Conservation (phyloP, 2,888 invertebrate species). For the Dynastes tityus region DNA sequence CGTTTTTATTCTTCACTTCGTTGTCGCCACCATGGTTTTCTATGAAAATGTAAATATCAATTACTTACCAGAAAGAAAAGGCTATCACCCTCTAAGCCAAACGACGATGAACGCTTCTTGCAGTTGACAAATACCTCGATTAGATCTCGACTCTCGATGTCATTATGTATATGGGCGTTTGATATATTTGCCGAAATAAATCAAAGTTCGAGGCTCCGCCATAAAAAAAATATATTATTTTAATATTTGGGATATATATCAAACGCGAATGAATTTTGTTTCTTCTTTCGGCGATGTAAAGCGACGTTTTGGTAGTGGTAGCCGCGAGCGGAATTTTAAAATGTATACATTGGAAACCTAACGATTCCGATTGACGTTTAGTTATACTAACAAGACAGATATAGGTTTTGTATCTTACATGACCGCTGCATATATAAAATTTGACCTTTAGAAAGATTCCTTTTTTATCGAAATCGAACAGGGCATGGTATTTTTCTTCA, state of each 20-base stretch:
- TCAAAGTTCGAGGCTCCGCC: conserved; percentile 18
- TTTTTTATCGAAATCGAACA: too few relatives aligned
- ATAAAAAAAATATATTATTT: conserved; percentile 34
- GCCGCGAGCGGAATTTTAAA: conserved; percentile 6
- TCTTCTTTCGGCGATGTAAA: conserved; percentile 12
- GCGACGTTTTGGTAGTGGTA: not conserved
- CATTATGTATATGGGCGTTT: conserved; percentile 32
- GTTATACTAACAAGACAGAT: not conserved
- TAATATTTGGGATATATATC: conserved; percentile 43
- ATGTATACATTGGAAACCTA: not conserved
- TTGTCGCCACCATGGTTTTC: not conserved
- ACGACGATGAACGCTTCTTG: not conserved
- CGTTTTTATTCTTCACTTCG: not conserved
- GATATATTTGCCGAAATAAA: conserved; percentile 43
- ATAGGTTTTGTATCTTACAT: not conserved
- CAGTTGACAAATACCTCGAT: conserved; percentile 5
- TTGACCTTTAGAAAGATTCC: too few relatives aligned
- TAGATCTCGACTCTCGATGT: conserved; percentile 4
- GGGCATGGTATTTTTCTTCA: too few relatives aligned
- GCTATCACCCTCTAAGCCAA: not conserved
- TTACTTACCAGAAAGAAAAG: conserved; percentile 5
- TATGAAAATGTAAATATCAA: not conserved
- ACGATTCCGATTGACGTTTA: not conserved
- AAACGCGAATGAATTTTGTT: conserved; percentile 38
- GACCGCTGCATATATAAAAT: too few relatives aligned